Base-by-base conservation (phyloP, 2,888 invertebrate genomes). In the Phaonia tiefii region DNA sequence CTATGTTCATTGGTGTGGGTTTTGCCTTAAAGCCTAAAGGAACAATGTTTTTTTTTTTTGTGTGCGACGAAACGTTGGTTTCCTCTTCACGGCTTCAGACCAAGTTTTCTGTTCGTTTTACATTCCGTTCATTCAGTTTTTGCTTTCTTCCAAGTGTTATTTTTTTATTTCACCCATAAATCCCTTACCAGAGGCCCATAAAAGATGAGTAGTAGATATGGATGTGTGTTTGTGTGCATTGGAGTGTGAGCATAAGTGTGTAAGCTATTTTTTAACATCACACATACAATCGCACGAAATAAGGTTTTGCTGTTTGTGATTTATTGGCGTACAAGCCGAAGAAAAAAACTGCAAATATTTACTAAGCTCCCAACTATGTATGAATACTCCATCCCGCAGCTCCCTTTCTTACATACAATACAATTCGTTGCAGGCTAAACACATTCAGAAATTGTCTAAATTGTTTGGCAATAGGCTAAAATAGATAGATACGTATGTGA, bases 241-340 rank as follows among this genome's bases (percentile, higher is more conserved):
- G n/a, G 60, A 20, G 60, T 11, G 37, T 2, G 11, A 20, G 39
- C 11, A 20, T 20, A 8, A 42, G 22, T 63, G 39, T 63, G 13
- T 13, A n/a, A 5, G 31, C 8, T 31, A 54, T 75, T 79, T 76
- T 80, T 76, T 80, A 65, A n/a, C 8, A 8, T 31, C 8, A 8
- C 31, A 31, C 31, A 31, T 60, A 49, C 31, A n/a, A 70, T 20
- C 39, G 7, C 76, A 72, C 66, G 69, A 77, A 75, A 67, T 49
- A 39, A 56, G 75, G 56, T 56, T 65, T 69, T 71, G 75, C 56
- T 78, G 78, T 72, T 73, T 65, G 75, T 78, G 78, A 81, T 81
- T 81, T 81, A 81, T 81, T 75, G 78, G 78, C 81, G 49, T 75
- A 73, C 75, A 78, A 49, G 78, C 81, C 63, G 75, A 75, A 78